Conservation (phyloP, 2,113 vertebrate species). For the Serinus canaria region DNA sequence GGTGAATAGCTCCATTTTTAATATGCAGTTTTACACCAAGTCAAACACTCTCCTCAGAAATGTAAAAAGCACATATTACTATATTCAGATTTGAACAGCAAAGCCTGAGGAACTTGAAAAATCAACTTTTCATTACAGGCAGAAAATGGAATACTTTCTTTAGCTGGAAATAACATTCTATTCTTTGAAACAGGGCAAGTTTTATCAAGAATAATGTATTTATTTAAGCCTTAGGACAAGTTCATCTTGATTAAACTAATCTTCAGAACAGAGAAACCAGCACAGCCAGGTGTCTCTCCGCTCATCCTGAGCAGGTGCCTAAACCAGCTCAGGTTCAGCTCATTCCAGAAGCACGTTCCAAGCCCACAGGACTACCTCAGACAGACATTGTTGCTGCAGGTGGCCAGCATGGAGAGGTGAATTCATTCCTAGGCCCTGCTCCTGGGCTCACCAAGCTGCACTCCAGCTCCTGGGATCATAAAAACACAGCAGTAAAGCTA, state of each 20-base stretch:
- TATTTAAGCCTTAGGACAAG: neutral
- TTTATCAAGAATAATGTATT: neutral
- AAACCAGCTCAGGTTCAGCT: neutral
- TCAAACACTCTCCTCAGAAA: neutral
- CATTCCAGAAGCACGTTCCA: accelerated
- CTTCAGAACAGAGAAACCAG: neutral
- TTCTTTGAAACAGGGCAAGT: neutral
- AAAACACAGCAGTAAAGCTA: neutral
- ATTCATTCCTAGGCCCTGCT: neutral
- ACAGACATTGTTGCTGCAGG: neutral
- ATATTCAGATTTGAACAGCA: neutral
- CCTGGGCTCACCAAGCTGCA: neutral
- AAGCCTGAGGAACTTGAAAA: neutral
- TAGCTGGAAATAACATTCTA: neutral
- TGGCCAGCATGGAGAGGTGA: accelerated
- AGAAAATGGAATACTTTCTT: neutral
- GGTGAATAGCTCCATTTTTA: neutral
- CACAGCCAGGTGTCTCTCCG: neutral
- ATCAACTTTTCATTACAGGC: neutral
- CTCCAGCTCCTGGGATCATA: neutral
- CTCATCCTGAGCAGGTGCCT: accelerated
- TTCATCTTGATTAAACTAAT: neutral
- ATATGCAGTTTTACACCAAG: neutral
- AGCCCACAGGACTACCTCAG: neutral
- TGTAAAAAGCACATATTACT: neutral